Evolutionary conservation across 2,113 vertebrate genomes (phyloP).

Genomic region (Ochotona princeps): DNA sequence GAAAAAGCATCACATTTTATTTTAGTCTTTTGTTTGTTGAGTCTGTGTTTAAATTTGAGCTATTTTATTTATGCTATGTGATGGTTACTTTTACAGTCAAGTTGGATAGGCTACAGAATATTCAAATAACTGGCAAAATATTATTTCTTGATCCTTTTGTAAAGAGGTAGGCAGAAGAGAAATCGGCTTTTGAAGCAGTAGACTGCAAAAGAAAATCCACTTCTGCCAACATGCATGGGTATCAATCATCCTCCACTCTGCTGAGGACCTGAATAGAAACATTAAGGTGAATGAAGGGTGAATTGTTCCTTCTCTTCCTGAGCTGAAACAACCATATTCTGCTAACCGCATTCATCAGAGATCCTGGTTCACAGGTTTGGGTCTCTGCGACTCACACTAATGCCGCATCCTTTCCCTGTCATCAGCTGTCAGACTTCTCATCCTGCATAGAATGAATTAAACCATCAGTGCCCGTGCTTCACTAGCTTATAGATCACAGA

Average conservation of each 20-base stretch:
- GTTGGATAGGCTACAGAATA: background rate
- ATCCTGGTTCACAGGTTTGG: background rate
- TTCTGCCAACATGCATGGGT: background rate
- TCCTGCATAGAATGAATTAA: background rate
- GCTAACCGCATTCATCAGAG: background rate
- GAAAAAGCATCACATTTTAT: background rate
- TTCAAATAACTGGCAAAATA: background rate
- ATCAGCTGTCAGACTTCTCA: background rate
- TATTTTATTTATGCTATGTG: background rate
- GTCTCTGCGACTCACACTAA: background rate
- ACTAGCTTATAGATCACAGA: background rate
- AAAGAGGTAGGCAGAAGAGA: too few species aligned
- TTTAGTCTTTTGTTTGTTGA: background rate
- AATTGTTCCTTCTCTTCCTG: background rate
- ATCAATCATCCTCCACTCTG: background rate
- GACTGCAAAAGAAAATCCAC: background rate
- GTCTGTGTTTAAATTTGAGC: conserved; percentile 1
- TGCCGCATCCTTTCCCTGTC: background rate
- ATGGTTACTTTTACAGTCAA: background rate
- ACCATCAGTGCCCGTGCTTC: background rate
- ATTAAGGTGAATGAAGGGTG: background rate
- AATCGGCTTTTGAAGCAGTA: background rate
- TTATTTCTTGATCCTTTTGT: background rate
- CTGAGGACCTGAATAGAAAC: background rate
- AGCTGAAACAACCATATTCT: background rate